Conservation (phyloP, 2,113 vertebrate genomes). For the Xyrauchen texanus region DNA sequence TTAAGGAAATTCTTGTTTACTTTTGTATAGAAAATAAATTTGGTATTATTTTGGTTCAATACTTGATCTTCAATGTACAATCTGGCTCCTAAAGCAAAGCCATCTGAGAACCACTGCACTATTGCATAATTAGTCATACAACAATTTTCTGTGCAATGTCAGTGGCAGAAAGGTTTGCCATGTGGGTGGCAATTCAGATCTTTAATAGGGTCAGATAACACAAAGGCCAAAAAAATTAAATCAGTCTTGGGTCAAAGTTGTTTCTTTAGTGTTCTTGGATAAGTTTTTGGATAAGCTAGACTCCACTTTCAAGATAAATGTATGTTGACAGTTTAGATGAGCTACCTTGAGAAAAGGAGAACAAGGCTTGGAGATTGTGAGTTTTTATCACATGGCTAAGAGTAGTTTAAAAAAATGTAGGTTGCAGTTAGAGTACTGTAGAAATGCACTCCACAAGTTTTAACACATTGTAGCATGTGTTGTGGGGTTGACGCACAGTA, state of each 20-base stretch:
- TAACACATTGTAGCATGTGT: background rate
- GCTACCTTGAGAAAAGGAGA: background rate
- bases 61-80: background rate
- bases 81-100: too few relatives aligned
- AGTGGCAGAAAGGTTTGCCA: background rate
- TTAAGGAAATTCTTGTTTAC: too few relatives aligned
- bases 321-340: background rate
- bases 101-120: background rate
- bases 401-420: too few relatives aligned
- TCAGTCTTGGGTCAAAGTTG: constrained; percentile 30
- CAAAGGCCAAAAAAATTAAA: constrained; percentile 30
- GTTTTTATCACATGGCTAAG: background rate
- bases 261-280: constrained; percentile 37
- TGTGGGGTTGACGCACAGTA: background rate
- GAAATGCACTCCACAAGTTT: background rate
- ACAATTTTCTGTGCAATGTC: background rate
- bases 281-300: constrained; percentile 29
- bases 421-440: background rate
- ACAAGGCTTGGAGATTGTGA: background rate
- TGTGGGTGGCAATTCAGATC: constrained; percentile 7
- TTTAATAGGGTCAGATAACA: constrained; percentile 5
- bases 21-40: too few relatives aligned
- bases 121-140: background rate
- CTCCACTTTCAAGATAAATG: constrained; percentile 4
- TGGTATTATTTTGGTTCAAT: too few relatives aligned